Evolutionary conservation across 2,113 vertebrate genomes (phyloP).

Genomic region (Corvus moneduloides): DNA sequence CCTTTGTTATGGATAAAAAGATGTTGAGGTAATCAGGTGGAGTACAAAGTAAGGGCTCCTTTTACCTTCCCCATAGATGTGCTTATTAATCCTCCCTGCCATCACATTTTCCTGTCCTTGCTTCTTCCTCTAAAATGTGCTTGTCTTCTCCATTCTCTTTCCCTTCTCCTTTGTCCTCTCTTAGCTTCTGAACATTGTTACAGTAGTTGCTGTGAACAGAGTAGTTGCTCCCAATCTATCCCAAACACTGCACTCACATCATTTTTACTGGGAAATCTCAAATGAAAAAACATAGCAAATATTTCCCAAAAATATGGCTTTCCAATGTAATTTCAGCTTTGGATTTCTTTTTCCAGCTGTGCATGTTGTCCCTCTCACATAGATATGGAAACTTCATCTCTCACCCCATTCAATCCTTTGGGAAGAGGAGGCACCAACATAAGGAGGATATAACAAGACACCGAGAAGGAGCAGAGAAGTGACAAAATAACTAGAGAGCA

Average conservation of each 20-base stretch:
- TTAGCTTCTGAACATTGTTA: neutral
- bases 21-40: neutral
- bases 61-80: neutral
- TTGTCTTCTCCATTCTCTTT: neutral
- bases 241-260: neutral
- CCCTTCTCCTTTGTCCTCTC: neutral
- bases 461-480: neutral
- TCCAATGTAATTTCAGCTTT: neutral
- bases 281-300: neutral
- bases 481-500: neutral
- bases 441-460: fast-evolving
- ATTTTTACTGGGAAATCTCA: neutral
- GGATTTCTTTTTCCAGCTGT: neutral
- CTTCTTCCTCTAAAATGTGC: neutral
- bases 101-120: neutral
- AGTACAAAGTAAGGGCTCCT: neutral
- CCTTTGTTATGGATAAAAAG: neutral
- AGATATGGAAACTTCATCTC: neutral
- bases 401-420: neutral
- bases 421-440: neutral
- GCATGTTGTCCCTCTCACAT: neutral
- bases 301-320: neutral
- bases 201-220: neutral
- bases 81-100: neutral
- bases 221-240: neutral